These are phyloP conservation scores for Oligia strigilis DNA, from an alignment of 2,888 invertebrate genomes.

Conservation along the genomic window DNA sequence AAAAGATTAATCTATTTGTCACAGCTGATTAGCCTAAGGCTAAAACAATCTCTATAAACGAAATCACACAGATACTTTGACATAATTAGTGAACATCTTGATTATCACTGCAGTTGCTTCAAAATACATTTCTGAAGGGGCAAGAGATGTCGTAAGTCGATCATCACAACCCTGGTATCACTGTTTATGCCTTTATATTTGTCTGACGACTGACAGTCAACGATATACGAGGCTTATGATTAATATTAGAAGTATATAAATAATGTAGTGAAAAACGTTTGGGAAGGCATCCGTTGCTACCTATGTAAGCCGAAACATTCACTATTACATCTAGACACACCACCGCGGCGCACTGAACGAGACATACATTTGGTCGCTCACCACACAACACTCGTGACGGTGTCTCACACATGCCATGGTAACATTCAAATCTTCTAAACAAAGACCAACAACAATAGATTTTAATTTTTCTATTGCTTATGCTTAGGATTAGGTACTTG, in stretches of 20 bases:
- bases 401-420: background rate
- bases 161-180: constrained; percentile 55
- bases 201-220: constrained; percentile 21
- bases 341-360: constrained; percentile 27
- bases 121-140: constrained; percentile 26
- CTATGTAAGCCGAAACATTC: constrained; percentile 62
- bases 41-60: constrained; percentile 44
- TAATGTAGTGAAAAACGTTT: constrained; percentile 58
- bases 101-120: constrained; percentile 33
- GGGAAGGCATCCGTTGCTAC: constrained; percentile 60
- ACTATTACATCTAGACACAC: constrained; percentile 60
- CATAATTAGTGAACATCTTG: constrained; percentile 36
- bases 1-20: constrained; percentile 35
- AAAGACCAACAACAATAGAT: background rate
- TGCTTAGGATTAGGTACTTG: constrained; percentile 19
- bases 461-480: background rate
- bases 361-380: constrained; percentile 43
- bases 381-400: background rate
- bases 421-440: background rate
- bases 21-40: constrained; percentile 53
- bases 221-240: constrained; percentile 34
- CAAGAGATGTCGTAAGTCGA: constrained; percentile 36
- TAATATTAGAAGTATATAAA: constrained; percentile 52
- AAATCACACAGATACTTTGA: constrained; percentile 50
- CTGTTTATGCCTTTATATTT: constrained; percentile 21